phyloP scores from a whole-genome alignment of 1,140 invertebrate species.

The Whitmania pigra region DNA sequence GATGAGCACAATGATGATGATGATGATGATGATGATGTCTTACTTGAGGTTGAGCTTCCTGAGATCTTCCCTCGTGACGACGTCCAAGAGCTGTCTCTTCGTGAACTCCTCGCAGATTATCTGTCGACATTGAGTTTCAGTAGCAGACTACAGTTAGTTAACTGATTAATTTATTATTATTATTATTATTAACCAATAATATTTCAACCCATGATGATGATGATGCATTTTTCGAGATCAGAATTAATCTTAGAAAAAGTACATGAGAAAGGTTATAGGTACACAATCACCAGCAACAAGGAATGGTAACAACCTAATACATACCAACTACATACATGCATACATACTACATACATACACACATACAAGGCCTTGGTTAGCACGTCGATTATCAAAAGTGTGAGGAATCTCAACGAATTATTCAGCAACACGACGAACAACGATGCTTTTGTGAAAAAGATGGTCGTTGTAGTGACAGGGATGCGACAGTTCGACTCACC shows the following conservation, averaged over 20 bases:
- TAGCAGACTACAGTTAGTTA: too few relatives aligned
- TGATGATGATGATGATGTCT: slow-evolving; percentile 24
- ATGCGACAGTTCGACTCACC: slow-evolving; percentile 28
- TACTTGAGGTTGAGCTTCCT: slow-evolving; percentile 58
- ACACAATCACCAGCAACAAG: not conserved
- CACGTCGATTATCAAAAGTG: too few relatives aligned
- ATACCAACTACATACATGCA: not conserved
- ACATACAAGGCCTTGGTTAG: too few relatives aligned
- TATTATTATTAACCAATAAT: too few relatives aligned
- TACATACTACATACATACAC: too few relatives aligned
- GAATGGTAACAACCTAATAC: not conserved
- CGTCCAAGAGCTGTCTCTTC: slow-evolving; percentile 60
- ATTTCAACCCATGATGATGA: too few relatives aligned
- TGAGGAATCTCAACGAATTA: not conserved
- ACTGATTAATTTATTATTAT: not conserved
- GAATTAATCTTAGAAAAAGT: not conserved
- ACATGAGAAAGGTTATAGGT: not conserved
- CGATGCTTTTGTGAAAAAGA: too few relatives aligned
- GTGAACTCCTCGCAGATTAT: slow-evolving; percentile 63
- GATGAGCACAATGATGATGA: not conserved
- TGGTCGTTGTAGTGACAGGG: not conserved
- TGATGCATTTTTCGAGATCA: not conserved
- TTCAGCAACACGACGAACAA: not conserved
- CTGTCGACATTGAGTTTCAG: slow-evolving; percentile 32
- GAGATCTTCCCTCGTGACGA: slow-evolving; percentile 63